Base-by-base conservation (phyloP, 1,140 invertebrate species). In the Nylanderia fulva region DNA sequence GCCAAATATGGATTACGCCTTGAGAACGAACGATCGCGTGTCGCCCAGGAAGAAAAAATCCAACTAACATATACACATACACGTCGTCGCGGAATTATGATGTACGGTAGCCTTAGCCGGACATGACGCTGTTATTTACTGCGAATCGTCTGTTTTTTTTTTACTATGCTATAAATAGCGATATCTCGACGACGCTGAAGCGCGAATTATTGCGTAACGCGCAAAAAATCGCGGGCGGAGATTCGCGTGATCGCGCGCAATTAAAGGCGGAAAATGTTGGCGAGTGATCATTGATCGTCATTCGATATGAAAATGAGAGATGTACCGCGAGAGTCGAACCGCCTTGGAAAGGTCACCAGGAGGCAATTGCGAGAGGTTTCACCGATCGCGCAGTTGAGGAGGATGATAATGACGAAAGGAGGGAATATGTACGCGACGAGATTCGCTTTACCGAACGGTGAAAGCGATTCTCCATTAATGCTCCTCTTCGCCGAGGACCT, bases 391-490 rank as follows among this genome's bases (percentile, higher is more conserved):
- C n/a, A 7, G 48, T 76, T n/a, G 68, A 61, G 54, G 58, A 42
- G 36, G 79, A 87, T 29, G 66, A 21, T 87, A 87, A 87, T 42
- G 72, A 86, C 21, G 42, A 61, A 48, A 72, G 54, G 36, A 11
- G 36, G 24, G 64, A 68, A 42, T 68, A n/a, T n/a, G n/a, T n/a
- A 42, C 8, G 21, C n/a, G 18, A 8, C 45, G 39, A 66, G 48
- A 13, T 68, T 48, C 24, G 64, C 76, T 48, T 63, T 39, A 56
- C 33, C 71, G 71, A 88, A 86, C 82, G 84, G 88, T 89, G 88
- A 89, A 89, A 89, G 88, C 88, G 88, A 89, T 86, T 88, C 86
- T 89, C 84, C 88, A 86, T 86, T 89, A 88, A 88, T 89, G 88
- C 60, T 88, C 52, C 52, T 85, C 74, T 52, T 54, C 42, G 80